phyloP scores from a whole-genome alignment of 2,888 invertebrate species.

The Campoletis raptor region DNA sequence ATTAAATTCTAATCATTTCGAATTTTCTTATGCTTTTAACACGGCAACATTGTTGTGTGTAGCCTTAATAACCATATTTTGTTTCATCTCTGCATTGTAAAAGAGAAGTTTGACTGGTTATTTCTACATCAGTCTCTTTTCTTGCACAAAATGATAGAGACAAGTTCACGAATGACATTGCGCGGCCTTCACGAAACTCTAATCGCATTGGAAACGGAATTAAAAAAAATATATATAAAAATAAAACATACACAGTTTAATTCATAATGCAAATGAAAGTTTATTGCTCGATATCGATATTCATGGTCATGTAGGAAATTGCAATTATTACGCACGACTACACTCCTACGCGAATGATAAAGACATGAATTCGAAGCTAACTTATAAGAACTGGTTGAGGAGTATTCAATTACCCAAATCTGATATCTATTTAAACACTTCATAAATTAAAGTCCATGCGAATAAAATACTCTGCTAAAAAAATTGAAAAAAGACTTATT shows the following conservation, averaged over 20 bases:
- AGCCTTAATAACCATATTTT: constrained; percentile 9
- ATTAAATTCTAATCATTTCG: too few relatives aligned
- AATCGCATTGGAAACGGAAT: background rate
- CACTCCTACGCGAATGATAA: background rate
- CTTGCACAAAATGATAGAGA: constrained; percentile 4
- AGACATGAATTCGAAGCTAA: background rate
- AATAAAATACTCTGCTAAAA: background rate
- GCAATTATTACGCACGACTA: constrained; percentile 8
- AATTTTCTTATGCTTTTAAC: too few relatives aligned
- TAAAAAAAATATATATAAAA: background rate
- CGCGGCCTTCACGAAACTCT: constrained; percentile 36
- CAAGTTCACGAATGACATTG: constrained; percentile 41
- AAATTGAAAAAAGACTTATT: background rate
- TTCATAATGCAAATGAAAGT: background rate
- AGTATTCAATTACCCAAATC: background rate
- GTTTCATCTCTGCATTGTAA: constrained; percentile 33
- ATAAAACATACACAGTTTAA: background rate
- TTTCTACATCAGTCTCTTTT: constrained; percentile 12
- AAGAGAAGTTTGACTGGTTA: constrained; percentile 17
- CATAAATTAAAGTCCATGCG: background rate
- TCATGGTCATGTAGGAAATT: constrained; percentile 21
- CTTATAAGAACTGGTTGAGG: background rate
- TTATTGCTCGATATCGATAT: constrained; percentile 1
- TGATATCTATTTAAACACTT: background rate
- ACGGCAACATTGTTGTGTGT: too few relatives aligned